Evolutionary conservation across 2,797 vertebrate genomes (phyloP).

Genomic region (Nyctibius grandis): DNA sequence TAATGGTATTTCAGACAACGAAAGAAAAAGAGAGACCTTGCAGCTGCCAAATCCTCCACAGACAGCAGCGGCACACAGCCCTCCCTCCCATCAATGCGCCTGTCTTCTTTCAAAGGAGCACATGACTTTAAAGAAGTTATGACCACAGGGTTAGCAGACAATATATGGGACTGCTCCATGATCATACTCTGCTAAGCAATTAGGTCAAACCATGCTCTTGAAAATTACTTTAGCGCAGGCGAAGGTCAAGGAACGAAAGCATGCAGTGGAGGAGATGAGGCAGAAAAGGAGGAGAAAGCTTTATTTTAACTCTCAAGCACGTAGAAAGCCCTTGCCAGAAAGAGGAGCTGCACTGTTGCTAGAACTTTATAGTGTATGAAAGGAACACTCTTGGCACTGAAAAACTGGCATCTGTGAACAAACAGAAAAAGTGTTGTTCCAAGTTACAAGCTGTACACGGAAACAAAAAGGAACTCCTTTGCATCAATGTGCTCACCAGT

Average conservation of each 20-base stretch:
- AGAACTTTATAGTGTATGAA: constrained; percentile 4
- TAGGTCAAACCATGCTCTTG: constrained; percentile 45
- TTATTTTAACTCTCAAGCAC: constrained; percentile 6
- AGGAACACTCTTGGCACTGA: constrained; percentile 21
- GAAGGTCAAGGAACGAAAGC: constrained; percentile 42
- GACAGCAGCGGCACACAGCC: not conserved
- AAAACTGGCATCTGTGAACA: not conserved
- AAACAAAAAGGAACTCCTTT: not conserved
- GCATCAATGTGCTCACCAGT: not conserved
- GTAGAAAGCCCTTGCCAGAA: not conserved
- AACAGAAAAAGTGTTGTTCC: not conserved
- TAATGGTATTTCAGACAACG: not conserved
- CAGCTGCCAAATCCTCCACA: not conserved
- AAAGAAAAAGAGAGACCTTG: not conserved
- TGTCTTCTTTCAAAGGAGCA: not conserved
- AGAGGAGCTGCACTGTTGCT: not conserved
- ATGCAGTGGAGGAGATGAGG: not conserved
- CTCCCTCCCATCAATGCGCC: not conserved
- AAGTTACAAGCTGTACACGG: not conserved
- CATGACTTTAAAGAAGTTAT: constrained; percentile 6
- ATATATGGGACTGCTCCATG: not conserved
- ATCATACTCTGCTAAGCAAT: constrained; percentile 57
- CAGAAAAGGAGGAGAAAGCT: constrained; percentile 1
- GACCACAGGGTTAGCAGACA: constrained; percentile 1
- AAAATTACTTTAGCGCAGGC: constrained; percentile 26